These are phyloP conservation scores for Peromyscus eremicus DNA, from an alignment of 2,797 vertebrate species.

Conservation along the genomic window DNA sequence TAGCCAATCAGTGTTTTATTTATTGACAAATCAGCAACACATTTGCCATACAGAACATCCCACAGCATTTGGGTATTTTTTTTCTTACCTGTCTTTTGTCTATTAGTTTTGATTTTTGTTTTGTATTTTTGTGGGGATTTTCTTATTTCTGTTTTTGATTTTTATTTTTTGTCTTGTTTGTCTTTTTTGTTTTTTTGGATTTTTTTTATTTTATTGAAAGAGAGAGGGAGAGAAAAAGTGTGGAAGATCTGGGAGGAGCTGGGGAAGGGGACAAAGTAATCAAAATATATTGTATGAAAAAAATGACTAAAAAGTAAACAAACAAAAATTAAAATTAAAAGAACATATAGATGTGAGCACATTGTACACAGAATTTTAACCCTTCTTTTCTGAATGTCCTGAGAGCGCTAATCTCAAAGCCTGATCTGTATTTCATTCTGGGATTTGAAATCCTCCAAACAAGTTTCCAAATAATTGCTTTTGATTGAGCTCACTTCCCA, in stretches of 20 bases:
- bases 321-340: not conserved
- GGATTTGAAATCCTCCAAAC: constrained; percentile 46
- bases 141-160: not conserved
- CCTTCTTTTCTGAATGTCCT: not conserved
- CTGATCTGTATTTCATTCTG: not conserved
- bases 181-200: not conserved
- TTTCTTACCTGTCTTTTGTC: not conserved
- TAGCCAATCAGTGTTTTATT: too few relatives aligned
- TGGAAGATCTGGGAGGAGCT: too few relatives aligned
- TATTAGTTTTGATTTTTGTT: not conserved
- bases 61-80: too few relatives aligned
- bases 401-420: not conserved
- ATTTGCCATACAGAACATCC: too few relatives aligned
- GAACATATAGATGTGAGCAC: not conserved
- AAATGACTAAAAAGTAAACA: not conserved
- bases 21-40: too few relatives aligned
- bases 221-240: not conserved
- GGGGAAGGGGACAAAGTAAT: not conserved
- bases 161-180: not conserved
- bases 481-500: constrained; percentile 65
- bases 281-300: not conserved
- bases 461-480: constrained; percentile 44
- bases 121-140: not conserved
- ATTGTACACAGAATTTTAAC: not conserved
- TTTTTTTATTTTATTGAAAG: not conserved